Evolutionary conservation across 2,888 invertebrate species (phyloP).

Genomic region (Hypsopygia costalis): DNA sequence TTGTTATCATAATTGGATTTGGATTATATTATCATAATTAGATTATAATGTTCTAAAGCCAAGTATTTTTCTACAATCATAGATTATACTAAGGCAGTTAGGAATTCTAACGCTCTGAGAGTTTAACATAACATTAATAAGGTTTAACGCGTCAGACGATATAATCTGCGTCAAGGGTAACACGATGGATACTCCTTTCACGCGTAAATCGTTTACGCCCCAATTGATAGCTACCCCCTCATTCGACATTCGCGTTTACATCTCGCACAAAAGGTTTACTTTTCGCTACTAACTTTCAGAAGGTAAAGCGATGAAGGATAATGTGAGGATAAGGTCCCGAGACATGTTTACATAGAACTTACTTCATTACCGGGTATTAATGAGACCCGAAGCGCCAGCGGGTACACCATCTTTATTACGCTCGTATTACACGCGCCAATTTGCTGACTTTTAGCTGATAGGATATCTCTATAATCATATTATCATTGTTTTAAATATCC

Average conservation of each 20-base stretch:
- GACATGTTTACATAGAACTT: conserved; percentile 74
- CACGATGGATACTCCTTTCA: conserved; percentile 49
- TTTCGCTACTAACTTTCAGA: conserved; percentile 35
- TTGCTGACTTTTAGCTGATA: conserved; percentile 37
- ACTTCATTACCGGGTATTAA: conserved; percentile 71
- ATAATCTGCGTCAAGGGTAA: conserved; percentile 56
- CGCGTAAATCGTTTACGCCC: conserved; percentile 50
- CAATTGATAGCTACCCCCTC: conserved; percentile 31
- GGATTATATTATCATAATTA: too few species aligned
- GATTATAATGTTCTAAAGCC: too few species aligned
- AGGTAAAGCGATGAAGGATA: conserved; percentile 54
- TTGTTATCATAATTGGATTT: too few species aligned
- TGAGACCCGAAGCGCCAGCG: conserved; percentile 54
- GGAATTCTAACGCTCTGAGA: conserved; percentile 24
- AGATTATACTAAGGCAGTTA: conserved; percentile 21
- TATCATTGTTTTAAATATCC: conserved; percentile 13
- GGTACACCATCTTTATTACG: conserved; percentile 50
- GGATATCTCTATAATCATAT: conserved; percentile 9
- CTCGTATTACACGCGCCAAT: conserved; percentile 40
- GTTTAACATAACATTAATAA: conserved; percentile 46
- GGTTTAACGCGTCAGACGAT: conserved; percentile 53
- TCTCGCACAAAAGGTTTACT: conserved; percentile 42
- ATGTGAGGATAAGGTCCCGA: conserved; percentile 56
- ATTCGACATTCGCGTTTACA: conserved; percentile 33
- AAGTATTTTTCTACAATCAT: background rate